Evolutionary conservation across 1,140 invertebrate species (phyloP), one percentile per base, ranked within the genome.

Genomic region (Leguminivora glycinivorella): DNA sequence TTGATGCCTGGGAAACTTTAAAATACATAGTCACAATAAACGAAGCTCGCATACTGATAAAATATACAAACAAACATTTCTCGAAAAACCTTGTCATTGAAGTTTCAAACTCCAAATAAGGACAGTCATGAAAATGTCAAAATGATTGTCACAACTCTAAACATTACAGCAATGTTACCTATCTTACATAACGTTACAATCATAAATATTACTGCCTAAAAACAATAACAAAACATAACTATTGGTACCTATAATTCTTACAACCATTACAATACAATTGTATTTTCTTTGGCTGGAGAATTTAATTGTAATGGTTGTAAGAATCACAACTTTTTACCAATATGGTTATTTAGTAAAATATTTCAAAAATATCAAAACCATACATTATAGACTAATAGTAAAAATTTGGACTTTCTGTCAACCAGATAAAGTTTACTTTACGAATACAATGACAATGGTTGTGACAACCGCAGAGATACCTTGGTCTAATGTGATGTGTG

Each of bases 151-250:
- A 63, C 29, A 6, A n/a, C n/a, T n/a, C 58, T 63, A 63, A 63
- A 63, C 25, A 9, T 63, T 31, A 63, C 58, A 17, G 6, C 58
- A 63, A 29, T 63, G 58, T 63, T 63, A 63, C 26, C 5, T 22
- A 7, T 17, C n/a, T 63, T 63, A 63, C 56, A 60, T 60, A 60
- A 60, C n/a, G 25, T 26, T 26, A 58, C 25, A 5, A 58, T 26
- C 56, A 58, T 26, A 26, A 25, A 12, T 26, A 56, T 0, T 25
- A 10, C 25, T 26, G 0, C 26, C 9, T 12, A 9, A 12, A 56
- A 25, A 56, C 24, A 58, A 58, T n/a, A 58, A 14, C 24, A 29
- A 26, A 19, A 24, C n/a, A 19, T 24, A 10, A 5, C 31, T 34
- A 34, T 10, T 4, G 6, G 7, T 34, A 34, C 2, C 0, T 56